Evolutionary conservation across 1,140 invertebrate species (phyloP).

Genomic region (Antheraea pernyi): DNA sequence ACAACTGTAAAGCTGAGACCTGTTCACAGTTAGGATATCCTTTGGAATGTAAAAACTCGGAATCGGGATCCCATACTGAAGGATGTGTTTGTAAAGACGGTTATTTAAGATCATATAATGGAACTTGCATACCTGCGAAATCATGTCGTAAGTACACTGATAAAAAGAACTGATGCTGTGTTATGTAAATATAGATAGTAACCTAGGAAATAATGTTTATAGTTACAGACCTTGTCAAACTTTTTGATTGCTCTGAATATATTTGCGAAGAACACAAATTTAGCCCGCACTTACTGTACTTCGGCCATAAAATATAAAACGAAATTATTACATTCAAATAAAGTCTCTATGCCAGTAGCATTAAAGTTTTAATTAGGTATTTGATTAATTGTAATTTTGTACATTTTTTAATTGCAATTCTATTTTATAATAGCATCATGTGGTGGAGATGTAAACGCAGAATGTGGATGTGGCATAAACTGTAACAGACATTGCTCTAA

Average conservation of each 20-base stretch:
- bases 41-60: not conserved
- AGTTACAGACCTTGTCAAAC: too few species aligned
- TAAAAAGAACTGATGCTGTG: too few species aligned
- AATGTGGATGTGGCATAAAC: conserved; percentile 30
- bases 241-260: too few species aligned
- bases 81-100: conserved; percentile 28
- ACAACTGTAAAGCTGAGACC: conserved; percentile 1
- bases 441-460: conserved; percentile 29
- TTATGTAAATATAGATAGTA: too few species aligned
- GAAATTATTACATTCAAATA: too few species aligned
- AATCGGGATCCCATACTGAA: conserved; percentile 5
- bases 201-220: too few species aligned
- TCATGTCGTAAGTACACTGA: conserved; percentile 11
- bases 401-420: not conserved
- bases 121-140: conserved; percentile 27
- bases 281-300: too few species aligned
- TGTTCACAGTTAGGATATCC: conserved; percentile 9
- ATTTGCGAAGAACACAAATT: too few species aligned
- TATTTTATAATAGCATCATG: conserved; percentile 19
- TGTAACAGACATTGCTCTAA: conserved; percentile 31
- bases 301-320: too few species aligned
- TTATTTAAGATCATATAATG: conserved; percentile 21
- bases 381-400: not conserved
- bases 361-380: too few species aligned
- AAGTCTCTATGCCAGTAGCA: too few species aligned